These are phyloP conservation scores for Trichoplusia ni DNA, from an alignment of 1,140 invertebrate species.

Conservation along the genomic window DNA sequence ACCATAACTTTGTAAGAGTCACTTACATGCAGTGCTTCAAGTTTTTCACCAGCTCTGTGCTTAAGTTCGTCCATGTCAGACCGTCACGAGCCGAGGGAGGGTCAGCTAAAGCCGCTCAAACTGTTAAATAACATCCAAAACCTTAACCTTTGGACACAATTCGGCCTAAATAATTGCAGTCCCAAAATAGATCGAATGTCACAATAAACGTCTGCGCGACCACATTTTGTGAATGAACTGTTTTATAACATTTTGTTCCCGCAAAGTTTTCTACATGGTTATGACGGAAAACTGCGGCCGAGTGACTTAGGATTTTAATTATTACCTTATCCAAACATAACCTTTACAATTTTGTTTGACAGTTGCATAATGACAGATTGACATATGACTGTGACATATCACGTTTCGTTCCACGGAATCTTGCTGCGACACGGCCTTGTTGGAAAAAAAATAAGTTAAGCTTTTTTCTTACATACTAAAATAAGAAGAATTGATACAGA, in stretches of 20 bases:
- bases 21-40: slow-evolving; percentile 72
- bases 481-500: too few species aligned
- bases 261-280: slow-evolving; percentile 19
- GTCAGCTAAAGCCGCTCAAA: slow-evolving; percentile 50
- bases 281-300: slow-evolving; percentile 19
- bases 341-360: slow-evolving; percentile 43
- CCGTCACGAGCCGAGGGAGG: slow-evolving; percentile 44
- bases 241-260: slow-evolving; percentile 8
- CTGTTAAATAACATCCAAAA: slow-evolving; percentile 64
- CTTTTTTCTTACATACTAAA: too few species aligned
- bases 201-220: slow-evolving; percentile 34
- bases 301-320: slow-evolving; percentile 33
- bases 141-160: slow-evolving; percentile 77
- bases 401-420: neutral
- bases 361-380: slow-evolving; percentile 24
- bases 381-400: slow-evolving; percentile 6
- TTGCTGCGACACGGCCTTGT: too few species aligned
- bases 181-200: slow-evolving; percentile 73
- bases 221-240: slow-evolving; percentile 20
- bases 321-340: slow-evolving; percentile 53
- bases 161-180: slow-evolving; percentile 63
- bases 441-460: too few species aligned
- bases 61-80: slow-evolving; percentile 73
- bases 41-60: slow-evolving; percentile 67
- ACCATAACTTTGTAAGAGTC: slow-evolving; percentile 36